phyloP scores from a whole-genome alignment of 2,113 vertebrate genomes.

The Polypterus senegalus region DNA sequence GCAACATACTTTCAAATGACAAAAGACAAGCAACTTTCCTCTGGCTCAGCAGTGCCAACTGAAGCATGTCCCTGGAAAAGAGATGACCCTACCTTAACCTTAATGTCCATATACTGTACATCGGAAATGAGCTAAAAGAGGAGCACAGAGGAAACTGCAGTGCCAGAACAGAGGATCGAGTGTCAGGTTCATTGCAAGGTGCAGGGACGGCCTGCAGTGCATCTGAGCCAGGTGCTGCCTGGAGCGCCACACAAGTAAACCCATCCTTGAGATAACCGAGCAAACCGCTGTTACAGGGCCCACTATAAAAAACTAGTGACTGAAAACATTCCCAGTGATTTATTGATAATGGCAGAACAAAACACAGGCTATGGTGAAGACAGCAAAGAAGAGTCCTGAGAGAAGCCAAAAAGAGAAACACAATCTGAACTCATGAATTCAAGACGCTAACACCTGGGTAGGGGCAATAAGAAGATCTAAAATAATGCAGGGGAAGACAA shows the following conservation, averaged over 20 bases:
- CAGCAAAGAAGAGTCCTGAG: neutral
- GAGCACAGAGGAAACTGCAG: too few relatives aligned
- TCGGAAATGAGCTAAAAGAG: too few relatives aligned
- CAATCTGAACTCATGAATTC: neutral
- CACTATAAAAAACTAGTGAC: neutral
- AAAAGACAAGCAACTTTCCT: too few relatives aligned
- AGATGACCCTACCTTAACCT: too few relatives aligned
- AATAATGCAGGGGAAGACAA: too few relatives aligned
- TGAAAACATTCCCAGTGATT: neutral
- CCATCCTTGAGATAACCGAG: constrained; percentile 1
- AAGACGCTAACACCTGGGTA: neutral
- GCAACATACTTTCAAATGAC: too few relatives aligned
- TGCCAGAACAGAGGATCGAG: neutral
- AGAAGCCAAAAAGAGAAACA: neutral
- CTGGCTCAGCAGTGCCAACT: too few relatives aligned
- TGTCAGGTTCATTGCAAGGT: constrained; percentile 2
- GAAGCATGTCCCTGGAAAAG: too few relatives aligned
- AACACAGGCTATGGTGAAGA: constrained; percentile 4
- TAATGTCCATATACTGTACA: too few relatives aligned
- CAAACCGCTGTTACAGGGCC: neutral
- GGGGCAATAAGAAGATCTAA: neutral
- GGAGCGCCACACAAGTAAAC: neutral
- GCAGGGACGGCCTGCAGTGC: neutral
- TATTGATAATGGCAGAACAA: neutral
- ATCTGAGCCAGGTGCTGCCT: neutral